Base-by-base conservation (phyloP, 2,113 vertebrate genomes). In the Alces alces region DNA sequence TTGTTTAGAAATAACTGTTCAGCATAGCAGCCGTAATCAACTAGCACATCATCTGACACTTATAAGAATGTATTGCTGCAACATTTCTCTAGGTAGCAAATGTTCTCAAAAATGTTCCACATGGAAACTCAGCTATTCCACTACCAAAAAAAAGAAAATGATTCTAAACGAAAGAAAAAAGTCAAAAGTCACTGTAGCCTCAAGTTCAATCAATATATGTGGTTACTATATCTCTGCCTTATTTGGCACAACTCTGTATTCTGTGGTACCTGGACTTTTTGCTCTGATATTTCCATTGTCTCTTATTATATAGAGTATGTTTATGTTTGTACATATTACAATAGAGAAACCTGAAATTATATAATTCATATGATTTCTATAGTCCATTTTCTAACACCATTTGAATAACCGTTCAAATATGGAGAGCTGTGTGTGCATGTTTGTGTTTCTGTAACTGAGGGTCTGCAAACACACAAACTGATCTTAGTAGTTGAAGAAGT, bases 1-100 rank as follows among this genome's bases (percentile, higher is more conserved):
- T 82, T 98, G 93, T 98, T 98, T 98, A 98, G 97, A 98, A 98
- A 98, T 97, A 98, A 94, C 96, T 89, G 90, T 96, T 98, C 95
- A 97, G 94, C 96, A 98, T 57, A 97, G 97, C 90, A 98, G 97
- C 95, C 94, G 54, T 98, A 98, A 98, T 95, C 97, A 98, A 98
- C 97, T 95, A 98, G 95, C 90, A 96, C 58, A 98, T 97, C 92
- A 96, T 97, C 97, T 98, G 94, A 98, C 92, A 86, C 97, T 97
- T 95, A 94, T 45, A 90, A 88, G 93, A 98, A 97, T 39, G 87
- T 95, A 98, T 93, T 97, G 84, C 93, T 98, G 91, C 97, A 98
- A 96, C 89, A 98, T 64, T 98, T 96, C 84, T 95, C 95, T 94
- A 97, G 89, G 96, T 97, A 96, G 90, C 84, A 94, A 98, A 97